Conservation (phyloP, 2,888 invertebrate genomes). For the Ophion obscuratus region DNA sequence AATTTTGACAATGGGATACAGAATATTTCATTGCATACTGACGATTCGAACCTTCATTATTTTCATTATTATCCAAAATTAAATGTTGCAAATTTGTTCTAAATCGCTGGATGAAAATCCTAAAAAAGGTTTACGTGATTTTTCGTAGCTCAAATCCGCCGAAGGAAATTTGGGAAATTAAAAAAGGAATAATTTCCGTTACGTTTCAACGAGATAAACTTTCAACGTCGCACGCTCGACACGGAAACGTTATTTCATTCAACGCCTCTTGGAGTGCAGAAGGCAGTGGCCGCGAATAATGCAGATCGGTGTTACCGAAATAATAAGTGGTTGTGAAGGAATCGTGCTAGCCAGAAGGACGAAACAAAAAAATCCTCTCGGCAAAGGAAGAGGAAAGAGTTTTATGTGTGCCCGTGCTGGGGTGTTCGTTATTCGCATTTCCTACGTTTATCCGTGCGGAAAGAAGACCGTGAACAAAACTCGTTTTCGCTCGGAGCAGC, state of each 20-base stretch:
- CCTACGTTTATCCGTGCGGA: constrained; percentile 5
- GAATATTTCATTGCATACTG: too few species aligned
- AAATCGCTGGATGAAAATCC: too few species aligned
- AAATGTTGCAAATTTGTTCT: too few species aligned
- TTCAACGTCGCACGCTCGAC: too few species aligned
- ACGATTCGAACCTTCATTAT: background rate
- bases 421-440: constrained; percentile 22
- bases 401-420: background rate
- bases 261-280: background rate
- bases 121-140: too few species aligned
- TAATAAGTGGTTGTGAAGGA: background rate
- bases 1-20: too few species aligned
- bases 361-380: constrained; percentile 1
- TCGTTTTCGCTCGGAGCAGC: constrained; percentile 64
- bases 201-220: background rate
- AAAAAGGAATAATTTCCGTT: background rate
- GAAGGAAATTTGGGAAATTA: too few species aligned
- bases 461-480: constrained; percentile 56
- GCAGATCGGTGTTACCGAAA: background rate
- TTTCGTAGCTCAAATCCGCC: too few species aligned
- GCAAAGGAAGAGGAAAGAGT: background rate
- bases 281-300: background rate
- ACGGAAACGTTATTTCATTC: too few species aligned
- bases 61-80: too few species aligned
- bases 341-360: background rate